A percentile compares a stretch with the other conserved stretches of the same genome.
phyloP scores from a whole-genome alignment of 2,797 vertebrate genomes.

The Selene dorsalis region DNA sequence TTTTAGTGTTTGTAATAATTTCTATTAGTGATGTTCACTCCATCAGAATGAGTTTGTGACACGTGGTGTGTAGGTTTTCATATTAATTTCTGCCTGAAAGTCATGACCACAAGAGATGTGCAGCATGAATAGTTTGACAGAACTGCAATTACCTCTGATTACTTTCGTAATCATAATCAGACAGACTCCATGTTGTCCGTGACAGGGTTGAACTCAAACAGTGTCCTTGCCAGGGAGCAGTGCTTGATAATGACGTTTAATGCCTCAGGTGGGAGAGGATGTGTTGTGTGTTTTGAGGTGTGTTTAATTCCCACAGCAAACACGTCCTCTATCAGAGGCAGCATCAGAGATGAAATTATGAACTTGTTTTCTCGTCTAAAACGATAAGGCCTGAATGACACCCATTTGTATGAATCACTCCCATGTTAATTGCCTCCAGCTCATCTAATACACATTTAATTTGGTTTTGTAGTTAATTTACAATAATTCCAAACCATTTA shows the following conservation, averaged over 20 bases:
- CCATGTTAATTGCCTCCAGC: conserved; percentile 56
- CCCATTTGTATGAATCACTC: conserved; percentile 48
- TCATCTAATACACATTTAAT: conserved; percentile 48
- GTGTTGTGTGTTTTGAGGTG: conserved; percentile 45
- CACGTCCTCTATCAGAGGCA: conserved; percentile 42
- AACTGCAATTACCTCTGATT: conserved; percentile 75
- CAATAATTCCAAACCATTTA: conserved; percentile 45
- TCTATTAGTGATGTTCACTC: not conserved
- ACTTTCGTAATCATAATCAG: conserved; percentile 76
- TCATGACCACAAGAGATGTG: conserved; percentile 64
- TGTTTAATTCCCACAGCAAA: conserved; percentile 52
- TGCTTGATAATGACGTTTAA: conserved; percentile 62
- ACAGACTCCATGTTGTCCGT: conserved; percentile 72
- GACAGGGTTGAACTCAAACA: conserved; percentile 68
- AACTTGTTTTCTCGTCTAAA: conserved; percentile 49
- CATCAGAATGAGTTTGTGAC: conserved; percentile 27
- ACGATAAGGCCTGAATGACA: conserved; percentile 38
- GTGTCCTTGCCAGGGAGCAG: conserved; percentile 66
- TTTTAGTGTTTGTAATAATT: too few relatives aligned
- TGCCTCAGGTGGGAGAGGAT: conserved; percentile 62
- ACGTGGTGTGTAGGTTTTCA: conserved; percentile 35
- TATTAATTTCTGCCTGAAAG: conserved; percentile 56
- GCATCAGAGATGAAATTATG: conserved; percentile 57
- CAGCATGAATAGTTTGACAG: conserved; percentile 62
- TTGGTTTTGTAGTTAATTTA: conserved; percentile 51